Percentiles rank a stretch among this genome's conserved stretches.
Evolutionary conservation across 2,888 invertebrate genomes (phyloP).

Genomic region (Dendrolimus pini): DNA sequence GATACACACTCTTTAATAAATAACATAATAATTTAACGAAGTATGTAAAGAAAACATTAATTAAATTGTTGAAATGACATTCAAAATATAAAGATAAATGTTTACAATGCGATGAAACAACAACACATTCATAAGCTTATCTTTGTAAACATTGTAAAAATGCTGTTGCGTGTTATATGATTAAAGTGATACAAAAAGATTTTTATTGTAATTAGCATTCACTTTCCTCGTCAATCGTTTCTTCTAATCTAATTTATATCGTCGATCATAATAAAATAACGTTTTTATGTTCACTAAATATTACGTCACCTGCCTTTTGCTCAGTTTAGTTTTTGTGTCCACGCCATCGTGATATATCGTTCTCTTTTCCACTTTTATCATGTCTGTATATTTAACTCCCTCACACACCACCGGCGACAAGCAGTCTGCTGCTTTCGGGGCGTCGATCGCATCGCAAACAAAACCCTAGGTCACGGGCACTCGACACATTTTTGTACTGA

Average conservation of each 20-base stretch:
- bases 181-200: no score
- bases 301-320: constrained; percentile 48
- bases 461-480: constrained; percentile 65
- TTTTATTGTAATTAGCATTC: no score
- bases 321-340: constrained; percentile 48
- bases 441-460: constrained; percentile 57
- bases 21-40: no score
- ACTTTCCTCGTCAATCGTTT: no score
- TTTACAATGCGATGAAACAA: no score
- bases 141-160: no score
- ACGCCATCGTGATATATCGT: constrained; percentile 36
- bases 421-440: constrained; percentile 66
- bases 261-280: constrained; percentile 45
- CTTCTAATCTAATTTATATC: constrained; percentile 19
- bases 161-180: no score
- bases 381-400: constrained; percentile 44
- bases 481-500: constrained; percentile 59
- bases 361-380: constrained; percentile 44
- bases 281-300: constrained; percentile 37
- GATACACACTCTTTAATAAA: no score
- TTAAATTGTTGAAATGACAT: no score
- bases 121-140: no score
- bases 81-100: no score
- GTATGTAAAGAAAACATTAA: no score
- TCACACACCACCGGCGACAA: constrained; percentile 66